phyloP scores from a whole-genome alignment of 2,797 vertebrate genomes.

The Mormyrus proboscirostris region DNA sequence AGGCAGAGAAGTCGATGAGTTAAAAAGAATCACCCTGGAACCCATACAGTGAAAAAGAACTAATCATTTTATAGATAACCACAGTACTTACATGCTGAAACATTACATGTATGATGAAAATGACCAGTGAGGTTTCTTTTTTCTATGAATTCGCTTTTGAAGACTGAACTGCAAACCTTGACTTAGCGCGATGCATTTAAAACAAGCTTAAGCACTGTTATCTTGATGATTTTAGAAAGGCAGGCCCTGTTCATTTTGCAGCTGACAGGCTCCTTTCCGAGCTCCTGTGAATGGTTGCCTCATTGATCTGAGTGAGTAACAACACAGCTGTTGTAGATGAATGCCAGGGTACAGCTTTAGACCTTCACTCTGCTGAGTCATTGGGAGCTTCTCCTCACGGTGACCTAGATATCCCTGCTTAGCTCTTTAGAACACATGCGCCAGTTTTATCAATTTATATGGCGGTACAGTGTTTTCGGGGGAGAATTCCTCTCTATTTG shows the following conservation, averaged over 20 bases:
- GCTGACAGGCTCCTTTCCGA: neutral
- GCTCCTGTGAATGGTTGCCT: neutral
- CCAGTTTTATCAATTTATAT: neutral
- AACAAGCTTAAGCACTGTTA: neutral
- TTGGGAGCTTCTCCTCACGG: neutral
- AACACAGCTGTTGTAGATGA: conserved; percentile 24
- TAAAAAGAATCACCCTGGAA: neutral
- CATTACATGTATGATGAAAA: neutral
- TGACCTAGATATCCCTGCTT: conserved; percentile 14
- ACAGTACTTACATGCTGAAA: neutral
- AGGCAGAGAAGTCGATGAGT: neutral
- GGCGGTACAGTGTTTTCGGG: neutral
- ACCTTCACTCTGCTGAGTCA: conserved; percentile 25
- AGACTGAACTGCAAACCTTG: neutral
- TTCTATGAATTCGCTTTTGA: neutral
- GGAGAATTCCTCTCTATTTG: neutral
- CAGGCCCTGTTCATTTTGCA: neutral
- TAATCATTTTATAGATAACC: neutral
- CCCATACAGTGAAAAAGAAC: neutral
- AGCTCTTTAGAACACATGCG: neutral
- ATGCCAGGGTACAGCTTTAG: conserved; percentile 1
- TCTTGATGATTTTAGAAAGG: neutral
- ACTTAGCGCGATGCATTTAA: neutral
- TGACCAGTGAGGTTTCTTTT: neutral
- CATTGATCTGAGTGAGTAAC: neutral